Evolutionary conservation across 2,888 invertebrate species (phyloP).

Genomic region (Tinea trinotella): DNA sequence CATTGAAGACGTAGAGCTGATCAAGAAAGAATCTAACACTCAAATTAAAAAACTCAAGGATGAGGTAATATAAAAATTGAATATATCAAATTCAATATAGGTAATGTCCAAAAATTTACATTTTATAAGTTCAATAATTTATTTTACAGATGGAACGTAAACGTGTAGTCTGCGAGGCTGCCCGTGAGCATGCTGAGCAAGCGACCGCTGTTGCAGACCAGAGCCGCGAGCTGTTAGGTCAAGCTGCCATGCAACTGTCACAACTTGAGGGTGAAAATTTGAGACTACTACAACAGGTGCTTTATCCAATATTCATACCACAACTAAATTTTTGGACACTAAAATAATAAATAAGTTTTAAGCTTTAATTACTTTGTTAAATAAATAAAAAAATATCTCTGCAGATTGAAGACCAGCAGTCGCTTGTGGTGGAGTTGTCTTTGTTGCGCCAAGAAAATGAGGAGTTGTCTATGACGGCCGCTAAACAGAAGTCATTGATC

Average conservation of each 20-base stretch:
- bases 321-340: too few relatives aligned
- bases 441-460: slow-evolving; percentile 63
- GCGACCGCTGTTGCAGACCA: slow-evolving; percentile 55
- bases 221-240: slow-evolving; percentile 45
- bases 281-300: slow-evolving; percentile 50
- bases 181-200: slow-evolving; percentile 54
- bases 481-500: slow-evolving; percentile 56
- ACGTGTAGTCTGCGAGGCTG: slow-evolving; percentile 43
- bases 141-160: slow-evolving; percentile 51
- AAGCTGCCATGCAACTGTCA: slow-evolving; percentile 48
- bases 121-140: neutral
- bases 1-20: slow-evolving; percentile 58
- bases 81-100: neutral
- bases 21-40: slow-evolving; percentile 55
- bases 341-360: too few relatives aligned
- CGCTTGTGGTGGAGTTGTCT: slow-evolving; percentile 58
- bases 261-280: slow-evolving; percentile 52
- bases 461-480: slow-evolving; percentile 53
- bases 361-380: too few relatives aligned
- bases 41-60: slow-evolving; percentile 55
- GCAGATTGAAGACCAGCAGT: slow-evolving; percentile 64
- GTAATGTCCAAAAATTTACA: neutral
- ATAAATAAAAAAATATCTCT: too few relatives aligned
- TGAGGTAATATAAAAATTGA: slow-evolving; percentile 36
- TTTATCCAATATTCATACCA: too few relatives aligned